Evolutionary conservation across 2,113 vertebrate genomes (phyloP), one percentile per base, ranked within the genome.

Genomic region (Motacilla alba): DNA sequence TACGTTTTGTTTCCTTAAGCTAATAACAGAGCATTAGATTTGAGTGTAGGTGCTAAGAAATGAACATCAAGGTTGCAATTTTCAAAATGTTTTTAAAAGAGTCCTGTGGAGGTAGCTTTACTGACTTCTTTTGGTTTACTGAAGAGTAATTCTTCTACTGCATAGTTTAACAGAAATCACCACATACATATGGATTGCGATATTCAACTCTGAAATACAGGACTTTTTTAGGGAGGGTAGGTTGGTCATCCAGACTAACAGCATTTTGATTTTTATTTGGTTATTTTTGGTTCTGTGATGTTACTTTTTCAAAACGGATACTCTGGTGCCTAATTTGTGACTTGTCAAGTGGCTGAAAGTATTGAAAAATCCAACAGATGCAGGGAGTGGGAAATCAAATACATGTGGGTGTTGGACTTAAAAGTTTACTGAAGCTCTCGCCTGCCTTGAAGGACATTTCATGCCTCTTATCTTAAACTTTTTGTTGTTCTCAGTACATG

Each of bases 151-250:
- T 1, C 30, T 88, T 77, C 33, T 35, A 35, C 35, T 77, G 43
- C 27, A 7, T 11, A 24, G 26, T 47, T 86, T 13, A 81, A 3
- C 39, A 87, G 69, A 59, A 89, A 53, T 63, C 14, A 52, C n/a
- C 1, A 4, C 2, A 0, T 92, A 24, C 5, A 9, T 74, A 27
- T 28, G 33, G 63, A 30, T 2, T 16, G 13, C 0, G 4, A 0
- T 53, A 18, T 16, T 43, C 33, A 83, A 23, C 21, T 82, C 9
- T 66, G 53, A 31, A 69, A 60, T 69, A 39, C 19, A 11, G 47
- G 10, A 20, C 30, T 35, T 46, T 43, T 73, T 76, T 31, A 50
- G 28, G 13, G 13, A 19, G 14, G 7, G 37, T 15, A 55, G 27
- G 13, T 66, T 81, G 56, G 70, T 26, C 83, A 80, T 39, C 30